Evolutionary conservation across 2,113 vertebrate genomes (phyloP).

Genomic region (Crotalus tigris): DNA sequence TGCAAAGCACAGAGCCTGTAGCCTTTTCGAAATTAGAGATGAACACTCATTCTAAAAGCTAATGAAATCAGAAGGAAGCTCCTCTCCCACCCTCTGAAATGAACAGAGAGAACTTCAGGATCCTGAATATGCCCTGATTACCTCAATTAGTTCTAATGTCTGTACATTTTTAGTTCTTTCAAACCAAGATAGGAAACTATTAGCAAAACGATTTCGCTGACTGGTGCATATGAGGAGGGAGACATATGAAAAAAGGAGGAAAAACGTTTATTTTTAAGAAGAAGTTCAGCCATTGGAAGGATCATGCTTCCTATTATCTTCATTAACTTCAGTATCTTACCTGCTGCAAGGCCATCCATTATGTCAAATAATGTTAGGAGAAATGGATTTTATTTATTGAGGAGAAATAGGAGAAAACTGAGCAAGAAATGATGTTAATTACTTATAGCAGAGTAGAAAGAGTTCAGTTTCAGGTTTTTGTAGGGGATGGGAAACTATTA

Average conservation of each 20-base stretch:
- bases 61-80: constrained; percentile 60
- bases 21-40: constrained; percentile 60
- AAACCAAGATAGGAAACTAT: not conserved
- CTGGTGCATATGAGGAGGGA: not conserved
- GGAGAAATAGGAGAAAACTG: not conserved
- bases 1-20: constrained; percentile 48
- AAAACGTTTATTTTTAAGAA: not conserved
- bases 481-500: not conserved
- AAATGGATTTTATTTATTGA: not conserved
- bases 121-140: constrained; percentile 48
- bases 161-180: constrained; percentile 30
- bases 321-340: not conserved
- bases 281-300: not conserved
- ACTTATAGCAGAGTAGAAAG: not conserved
- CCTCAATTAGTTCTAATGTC: constrained; percentile 47
- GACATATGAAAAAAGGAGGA: not conserved
- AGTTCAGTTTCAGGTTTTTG: not conserved
- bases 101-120: constrained; percentile 45
- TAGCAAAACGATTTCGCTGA: not conserved
- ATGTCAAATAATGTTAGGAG: not conserved
- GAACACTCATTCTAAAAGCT: constrained; percentile 57
- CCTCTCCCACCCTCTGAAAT: constrained; percentile 26
- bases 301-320: not conserved
- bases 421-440: not conserved
- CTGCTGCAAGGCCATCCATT: not conserved